These are phyloP conservation scores for Cryptomyrus ogoouensis DNA, from an alignment of 2,113 vertebrate genomes.

Conservation along the genomic window DNA sequence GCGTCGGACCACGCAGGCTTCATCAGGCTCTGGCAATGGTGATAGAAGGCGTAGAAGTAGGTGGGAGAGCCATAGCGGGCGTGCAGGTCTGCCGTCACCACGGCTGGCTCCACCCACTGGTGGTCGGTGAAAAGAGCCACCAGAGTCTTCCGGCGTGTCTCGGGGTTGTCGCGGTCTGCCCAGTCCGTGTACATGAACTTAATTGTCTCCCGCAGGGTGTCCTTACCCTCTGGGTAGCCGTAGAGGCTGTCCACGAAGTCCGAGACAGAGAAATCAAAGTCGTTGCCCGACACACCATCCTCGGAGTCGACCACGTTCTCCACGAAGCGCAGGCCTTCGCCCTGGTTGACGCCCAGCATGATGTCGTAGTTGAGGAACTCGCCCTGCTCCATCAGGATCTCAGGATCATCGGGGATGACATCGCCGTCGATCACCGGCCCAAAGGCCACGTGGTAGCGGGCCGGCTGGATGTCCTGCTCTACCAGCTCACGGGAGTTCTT, in stretches of 20 bases:
- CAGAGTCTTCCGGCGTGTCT: conserved; percentile 91
- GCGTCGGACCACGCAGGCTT: conserved; percentile 97
- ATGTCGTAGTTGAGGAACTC: conserved; percentile 99
- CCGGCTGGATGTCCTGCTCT: conserved; percentile 96
- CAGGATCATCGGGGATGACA: conserved; percentile 93
- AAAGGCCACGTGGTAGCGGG: conserved; percentile 94
- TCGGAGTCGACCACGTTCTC: conserved; percentile 95
- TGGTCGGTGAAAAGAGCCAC: conserved; percentile 97
- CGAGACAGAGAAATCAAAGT: conserved; percentile 95
- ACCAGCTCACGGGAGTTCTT: conserved; percentile 94
- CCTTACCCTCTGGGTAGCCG: conserved; percentile 94
- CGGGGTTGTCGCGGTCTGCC: conserved; percentile 94
- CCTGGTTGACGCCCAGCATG: conserved; percentile 98
- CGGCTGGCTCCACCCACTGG: conserved; percentile 96
- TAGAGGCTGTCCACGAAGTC: conserved; percentile 98
- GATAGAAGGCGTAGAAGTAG: conserved; percentile 98
- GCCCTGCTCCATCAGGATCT: conserved; percentile 98
- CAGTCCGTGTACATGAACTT: conserved; percentile 99
- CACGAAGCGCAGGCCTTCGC: conserved; percentile 94
- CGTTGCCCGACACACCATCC: conserved; percentile 92
- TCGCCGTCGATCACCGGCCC: conserved; percentile 96
- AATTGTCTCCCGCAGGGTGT: conserved; percentile 93
- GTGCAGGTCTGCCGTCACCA: conserved; percentile 92
- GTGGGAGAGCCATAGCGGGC: conserved; percentile 95
- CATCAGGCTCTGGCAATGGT: conserved; percentile 99